phyloP scores from a whole-genome alignment of 2,113 vertebrate species.

The Rhombomys opimus region DNA sequence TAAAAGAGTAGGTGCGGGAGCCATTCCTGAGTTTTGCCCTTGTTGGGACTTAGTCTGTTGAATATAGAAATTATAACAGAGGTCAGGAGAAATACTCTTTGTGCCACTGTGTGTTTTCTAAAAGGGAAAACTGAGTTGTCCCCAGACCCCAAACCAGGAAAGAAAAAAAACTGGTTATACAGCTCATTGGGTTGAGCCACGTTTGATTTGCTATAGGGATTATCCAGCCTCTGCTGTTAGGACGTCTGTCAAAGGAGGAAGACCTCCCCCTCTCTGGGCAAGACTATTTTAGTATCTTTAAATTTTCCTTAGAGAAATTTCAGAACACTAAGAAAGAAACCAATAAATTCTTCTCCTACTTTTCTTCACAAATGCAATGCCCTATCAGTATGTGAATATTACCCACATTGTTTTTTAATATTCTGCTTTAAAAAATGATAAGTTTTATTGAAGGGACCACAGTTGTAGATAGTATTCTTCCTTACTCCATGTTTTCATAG shows the following conservation, averaged over 20 bases:
- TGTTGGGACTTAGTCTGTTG: background rate
- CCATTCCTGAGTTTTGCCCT: background rate
- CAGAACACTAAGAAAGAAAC: slow-evolving; percentile 38
- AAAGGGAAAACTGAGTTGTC: background rate
- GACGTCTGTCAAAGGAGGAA: background rate
- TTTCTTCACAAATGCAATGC: slow-evolving; percentile 36
- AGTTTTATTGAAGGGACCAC: slow-evolving; percentile 43
- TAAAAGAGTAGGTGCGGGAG: background rate
- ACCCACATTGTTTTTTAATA: slow-evolving; percentile 25
- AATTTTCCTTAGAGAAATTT: slow-evolving; percentile 41
- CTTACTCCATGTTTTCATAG: background rate
- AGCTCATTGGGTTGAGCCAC: background rate
- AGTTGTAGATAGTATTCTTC: background rate
- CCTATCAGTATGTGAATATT: background rate
- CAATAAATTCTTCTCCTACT: slow-evolving; percentile 1
- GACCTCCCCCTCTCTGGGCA: background rate
- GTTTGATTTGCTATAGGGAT: background rate
- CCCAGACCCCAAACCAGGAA: background rate
- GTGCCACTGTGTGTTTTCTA: slow-evolving; percentile 23
- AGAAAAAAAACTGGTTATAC: slow-evolving; percentile 1
- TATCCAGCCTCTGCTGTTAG: background rate
- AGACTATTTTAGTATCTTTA: slow-evolving; percentile 45
- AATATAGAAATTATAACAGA: background rate
- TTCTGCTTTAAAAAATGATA: slow-evolving; percentile 33
- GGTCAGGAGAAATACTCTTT: background rate